A percentile compares a stretch with the other conserved stretches of the same genome.
Evolutionary conservation across 2,797 vertebrate genomes (phyloP).

Genomic region (Molossus molossus): DNA sequence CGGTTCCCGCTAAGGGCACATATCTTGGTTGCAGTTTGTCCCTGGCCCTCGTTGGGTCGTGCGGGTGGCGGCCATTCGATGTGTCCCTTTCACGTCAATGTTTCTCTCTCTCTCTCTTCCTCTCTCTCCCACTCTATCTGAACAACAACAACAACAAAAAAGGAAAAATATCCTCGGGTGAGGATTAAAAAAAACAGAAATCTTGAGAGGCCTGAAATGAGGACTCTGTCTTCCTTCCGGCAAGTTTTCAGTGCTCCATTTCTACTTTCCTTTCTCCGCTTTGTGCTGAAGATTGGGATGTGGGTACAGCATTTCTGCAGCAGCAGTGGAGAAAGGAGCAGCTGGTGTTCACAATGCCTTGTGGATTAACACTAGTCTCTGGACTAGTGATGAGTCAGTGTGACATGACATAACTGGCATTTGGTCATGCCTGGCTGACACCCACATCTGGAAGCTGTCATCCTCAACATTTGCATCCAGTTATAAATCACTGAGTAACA

Average conservation of each 20-base stretch:
- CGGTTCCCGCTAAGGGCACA: too few species aligned
- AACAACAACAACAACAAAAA: too few species aligned
- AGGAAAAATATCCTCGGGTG: too few species aligned
- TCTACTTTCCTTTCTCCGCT: neutral
- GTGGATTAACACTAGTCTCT: neutral
- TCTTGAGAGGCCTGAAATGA: neutral
- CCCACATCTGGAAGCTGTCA: neutral
- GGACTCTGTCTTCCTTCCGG: neutral
- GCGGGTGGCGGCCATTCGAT: too few species aligned
- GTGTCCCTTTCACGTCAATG: too few species aligned
- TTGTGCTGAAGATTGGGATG: neutral
- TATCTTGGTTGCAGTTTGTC: too few species aligned
- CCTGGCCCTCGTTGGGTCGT: too few species aligned
- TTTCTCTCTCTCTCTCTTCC: too few species aligned
- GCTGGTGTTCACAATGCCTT: neutral
- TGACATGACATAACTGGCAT: neutral
- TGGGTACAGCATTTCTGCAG: neutral
- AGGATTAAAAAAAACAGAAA: neutral
- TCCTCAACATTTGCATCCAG: neutral
- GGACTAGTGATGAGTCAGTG: neutral
- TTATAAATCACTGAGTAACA: neutral
- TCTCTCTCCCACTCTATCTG: too few species aligned
- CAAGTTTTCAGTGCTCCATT: neutral
- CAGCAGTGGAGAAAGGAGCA: neutral
- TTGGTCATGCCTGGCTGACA: neutral